A percentile compares a stretch with the other conserved stretches of the same genome.
phyloP scores from a whole-genome alignment of 2,113 vertebrate genomes.

The Psammodynastes pulverulentus region DNA sequence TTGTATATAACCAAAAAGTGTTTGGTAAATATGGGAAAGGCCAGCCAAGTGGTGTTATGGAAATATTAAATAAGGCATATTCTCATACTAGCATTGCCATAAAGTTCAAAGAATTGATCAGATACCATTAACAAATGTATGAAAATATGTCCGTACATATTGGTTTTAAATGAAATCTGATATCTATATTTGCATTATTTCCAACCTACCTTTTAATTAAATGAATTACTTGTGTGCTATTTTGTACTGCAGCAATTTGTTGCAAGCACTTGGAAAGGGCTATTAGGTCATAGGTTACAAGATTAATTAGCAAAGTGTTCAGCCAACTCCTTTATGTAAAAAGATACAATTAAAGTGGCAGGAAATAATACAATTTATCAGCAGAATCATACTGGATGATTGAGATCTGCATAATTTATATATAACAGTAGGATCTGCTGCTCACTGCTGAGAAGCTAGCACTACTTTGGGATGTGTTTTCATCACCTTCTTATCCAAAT shows the following conservation, averaged over 20 bases:
- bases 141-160: neutral
- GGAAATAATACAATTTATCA: conserved; percentile 44
- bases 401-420: conserved; percentile 51
- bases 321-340: conserved; percentile 35
- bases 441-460: neutral
- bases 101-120: neutral
- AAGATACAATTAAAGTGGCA: conserved; percentile 51
- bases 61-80: neutral
- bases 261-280: conserved; percentile 12
- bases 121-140: neutral
- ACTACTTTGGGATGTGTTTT: conserved; percentile 47
- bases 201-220: conserved; percentile 43
- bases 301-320: conserved; percentile 51
- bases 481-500: conserved; percentile 44
- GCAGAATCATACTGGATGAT: conserved; percentile 35
- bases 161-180: conserved; percentile 22
- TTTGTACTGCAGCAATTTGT: conserved; percentile 46
- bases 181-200: conserved; percentile 18
- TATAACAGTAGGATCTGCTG: conserved; percentile 22
- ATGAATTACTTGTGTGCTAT: conserved; percentile 32
- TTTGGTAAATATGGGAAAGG: neutral
- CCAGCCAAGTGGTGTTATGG: neutral
- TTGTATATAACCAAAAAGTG: neutral
- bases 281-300: conserved; percentile 49
- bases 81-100: neutral